These are phyloP conservation scores for Zhuqinia jingwanae DNA, from an alignment of 2,888 invertebrate genomes.

Conservation along the genomic window DNA sequence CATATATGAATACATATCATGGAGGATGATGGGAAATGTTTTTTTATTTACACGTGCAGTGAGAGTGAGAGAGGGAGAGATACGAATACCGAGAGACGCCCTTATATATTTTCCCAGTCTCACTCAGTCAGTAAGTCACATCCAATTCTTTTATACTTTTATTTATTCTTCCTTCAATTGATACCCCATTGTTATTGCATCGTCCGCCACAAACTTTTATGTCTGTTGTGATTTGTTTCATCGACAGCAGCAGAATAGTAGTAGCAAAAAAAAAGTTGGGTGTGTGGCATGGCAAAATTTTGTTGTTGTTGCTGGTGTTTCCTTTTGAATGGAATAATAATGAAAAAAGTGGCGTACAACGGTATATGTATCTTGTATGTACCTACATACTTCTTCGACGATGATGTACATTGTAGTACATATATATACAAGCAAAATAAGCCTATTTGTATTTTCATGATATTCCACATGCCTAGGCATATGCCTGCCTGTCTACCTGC, in stretches of 20 bases:
- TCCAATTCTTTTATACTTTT: constrained; percentile 55
- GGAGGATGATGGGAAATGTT: not conserved
- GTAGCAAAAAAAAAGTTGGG: not conserved
- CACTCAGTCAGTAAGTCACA: constrained; percentile 43
- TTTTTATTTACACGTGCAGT: not conserved
- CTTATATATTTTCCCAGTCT: not conserved
- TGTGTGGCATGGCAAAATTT: constrained; percentile 12
- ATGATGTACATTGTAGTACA: no score
- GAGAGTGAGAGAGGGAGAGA: not conserved
- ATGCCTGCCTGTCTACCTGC: constrained; percentile 27
- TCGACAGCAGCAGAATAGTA: not conserved
- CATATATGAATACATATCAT: not conserved
- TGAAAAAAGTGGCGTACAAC: not conserved
- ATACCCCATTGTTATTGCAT: constrained; percentile 58
- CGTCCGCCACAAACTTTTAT: not conserved
- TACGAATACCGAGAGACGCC: not conserved
- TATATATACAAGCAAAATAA: no score
- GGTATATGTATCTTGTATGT: not conserved
- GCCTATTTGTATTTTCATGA: constrained; percentile 63
- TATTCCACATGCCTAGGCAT: constrained; percentile 27
- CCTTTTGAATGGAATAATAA: constrained; percentile 15
- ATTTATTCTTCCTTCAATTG: constrained; percentile 53
- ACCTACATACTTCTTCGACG: not conserved
- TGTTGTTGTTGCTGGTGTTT: constrained; percentile 15
- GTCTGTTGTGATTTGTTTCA: constrained; percentile 44